Evolutionary conservation across 2,797 vertebrate genomes (phyloP).

Genomic region (Myoxocephalus aenaeus): DNA sequence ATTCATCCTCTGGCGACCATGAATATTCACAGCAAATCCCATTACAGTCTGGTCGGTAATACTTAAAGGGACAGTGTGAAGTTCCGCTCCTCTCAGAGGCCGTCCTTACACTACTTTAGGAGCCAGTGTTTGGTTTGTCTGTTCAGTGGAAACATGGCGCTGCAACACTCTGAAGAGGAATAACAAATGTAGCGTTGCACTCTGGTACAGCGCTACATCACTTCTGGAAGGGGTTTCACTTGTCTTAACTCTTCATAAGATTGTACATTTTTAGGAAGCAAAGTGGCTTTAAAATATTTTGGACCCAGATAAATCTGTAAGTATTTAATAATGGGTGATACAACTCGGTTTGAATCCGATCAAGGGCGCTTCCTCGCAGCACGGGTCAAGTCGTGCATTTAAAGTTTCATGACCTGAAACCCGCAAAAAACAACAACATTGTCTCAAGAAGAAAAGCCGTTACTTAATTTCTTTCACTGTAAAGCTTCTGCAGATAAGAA

Average conservation of each 20-base stretch:
- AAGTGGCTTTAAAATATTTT: not conserved
- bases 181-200: not conserved
- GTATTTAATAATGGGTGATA: not conserved
- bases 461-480: not conserved
- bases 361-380: too few species aligned
- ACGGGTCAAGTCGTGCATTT: too few species aligned
- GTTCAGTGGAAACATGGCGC: too few species aligned
- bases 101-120: too few species aligned
- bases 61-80: not conserved
- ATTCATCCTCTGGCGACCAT: not conserved
- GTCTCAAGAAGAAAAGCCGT: not conserved
- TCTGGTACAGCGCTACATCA: not conserved
- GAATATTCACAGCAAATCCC: not conserved
- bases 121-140: too few species aligned
- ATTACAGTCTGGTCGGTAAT: not conserved
- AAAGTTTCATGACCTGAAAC: too few species aligned
- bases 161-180: too few species aligned
- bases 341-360: too few species aligned
- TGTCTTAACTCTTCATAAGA: not conserved
- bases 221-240: too few species aligned
- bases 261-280: not conserved
- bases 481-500: slow-evolving; percentile 15
- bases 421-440: not conserved
- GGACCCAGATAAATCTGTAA: not conserved
- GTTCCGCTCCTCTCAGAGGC: too few species aligned